Conservation (phyloP, 2,888 invertebrate species). For the Harpagoxenus sublaevis region DNA sequence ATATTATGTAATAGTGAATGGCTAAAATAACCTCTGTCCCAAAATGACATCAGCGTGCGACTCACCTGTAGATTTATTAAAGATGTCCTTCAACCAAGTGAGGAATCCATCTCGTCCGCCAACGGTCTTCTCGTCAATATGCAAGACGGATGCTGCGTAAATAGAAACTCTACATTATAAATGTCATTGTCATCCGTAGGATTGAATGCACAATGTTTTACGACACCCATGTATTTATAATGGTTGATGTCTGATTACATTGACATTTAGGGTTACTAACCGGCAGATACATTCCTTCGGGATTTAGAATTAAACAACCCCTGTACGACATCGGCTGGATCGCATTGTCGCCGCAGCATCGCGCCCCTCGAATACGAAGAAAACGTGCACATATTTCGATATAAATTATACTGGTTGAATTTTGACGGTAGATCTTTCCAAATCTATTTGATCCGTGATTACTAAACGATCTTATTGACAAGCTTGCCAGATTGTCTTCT, state of each 20-base stretch:
- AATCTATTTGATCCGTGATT: constrained; percentile 40
- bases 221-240: constrained; percentile 14
- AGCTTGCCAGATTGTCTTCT: constrained; percentile 70
- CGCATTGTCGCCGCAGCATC: constrained; percentile 59
- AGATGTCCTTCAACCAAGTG: constrained; percentile 75
- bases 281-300: constrained; percentile 60
- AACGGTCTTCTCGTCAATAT: constrained; percentile 9
- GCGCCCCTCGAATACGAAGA: constrained; percentile 37
- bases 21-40: constrained; percentile 24
- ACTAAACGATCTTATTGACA: constrained; percentile 45
- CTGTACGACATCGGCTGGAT: constrained; percentile 43
- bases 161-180: constrained; percentile 31
- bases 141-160: constrained; percentile 48
- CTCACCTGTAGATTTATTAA: constrained; percentile 70
- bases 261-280: constrained; percentile 60
- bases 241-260: not conserved
- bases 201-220: not conserved
- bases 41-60: not conserved
- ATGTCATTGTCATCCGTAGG: not conserved
- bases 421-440: constrained; percentile 26
- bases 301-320: constrained; percentile 39
- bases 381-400: constrained; percentile 65
- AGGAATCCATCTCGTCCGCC: constrained; percentile 69
- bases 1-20: constrained; percentile 20
- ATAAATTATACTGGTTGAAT: constrained; percentile 36